Evolutionary conservation across 2,113 vertebrate genomes (phyloP).

Genomic region (Oncorhynchus nerka): DNA sequence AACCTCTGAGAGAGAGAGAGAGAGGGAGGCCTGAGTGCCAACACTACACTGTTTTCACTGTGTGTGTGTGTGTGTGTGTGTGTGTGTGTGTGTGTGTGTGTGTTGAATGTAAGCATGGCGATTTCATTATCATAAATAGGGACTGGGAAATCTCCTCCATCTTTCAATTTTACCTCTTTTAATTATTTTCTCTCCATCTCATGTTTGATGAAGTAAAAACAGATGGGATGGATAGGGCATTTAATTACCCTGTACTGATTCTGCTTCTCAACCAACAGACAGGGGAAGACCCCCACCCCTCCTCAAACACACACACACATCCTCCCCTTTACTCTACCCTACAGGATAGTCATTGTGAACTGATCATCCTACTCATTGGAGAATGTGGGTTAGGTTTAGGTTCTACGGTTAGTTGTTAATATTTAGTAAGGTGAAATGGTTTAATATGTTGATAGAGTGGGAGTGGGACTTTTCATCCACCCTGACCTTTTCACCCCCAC

Average conservation of each 20-base stretch:
- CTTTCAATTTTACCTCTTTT: constrained; percentile 59
- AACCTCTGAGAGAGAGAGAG: constrained; percentile 21
- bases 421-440: constrained; percentile 20
- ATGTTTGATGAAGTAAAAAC: constrained; percentile 51
- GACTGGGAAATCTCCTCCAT: constrained; percentile 53
- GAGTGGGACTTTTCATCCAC: constrained; percentile 8
- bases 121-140: constrained; percentile 31
- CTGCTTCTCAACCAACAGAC: not conserved
- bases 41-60: constrained; percentile 17
- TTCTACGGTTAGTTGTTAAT: no score
- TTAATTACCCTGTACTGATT: constrained; percentile 55
- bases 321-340: no score
- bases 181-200: constrained; percentile 45
- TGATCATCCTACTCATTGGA: no score
- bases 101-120: constrained; percentile 27
- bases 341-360: no score
- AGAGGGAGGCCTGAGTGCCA: constrained; percentile 21
- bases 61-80: constrained; percentile 17
- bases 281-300: no score
- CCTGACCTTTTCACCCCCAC: constrained; percentile 14
- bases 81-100: constrained; percentile 18
- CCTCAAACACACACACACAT: no score
- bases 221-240: constrained; percentile 52
- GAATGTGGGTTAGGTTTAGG: no score
- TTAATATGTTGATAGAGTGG: constrained; percentile 35